Conservation (phyloP, 1,140 invertebrate species). For the Zophobas atratus region DNA sequence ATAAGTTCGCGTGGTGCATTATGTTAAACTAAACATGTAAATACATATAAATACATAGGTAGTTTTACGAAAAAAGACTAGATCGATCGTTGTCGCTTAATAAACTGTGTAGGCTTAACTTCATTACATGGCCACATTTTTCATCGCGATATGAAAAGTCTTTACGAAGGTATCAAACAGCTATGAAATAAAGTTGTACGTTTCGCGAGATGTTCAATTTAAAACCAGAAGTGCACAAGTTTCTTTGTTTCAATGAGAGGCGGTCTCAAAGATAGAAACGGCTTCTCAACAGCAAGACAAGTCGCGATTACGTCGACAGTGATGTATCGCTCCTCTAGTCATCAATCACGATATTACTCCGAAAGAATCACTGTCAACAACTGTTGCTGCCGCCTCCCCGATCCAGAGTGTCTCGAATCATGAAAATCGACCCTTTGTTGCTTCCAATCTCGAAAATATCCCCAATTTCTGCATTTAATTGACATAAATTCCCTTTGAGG, state of each 20-base stretch:
- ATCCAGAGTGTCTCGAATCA: conserved; percentile 13
- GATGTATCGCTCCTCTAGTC: conserved; percentile 46
- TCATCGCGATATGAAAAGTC: neutral
- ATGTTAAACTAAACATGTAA: too few relatives aligned
- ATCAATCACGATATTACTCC: conserved; percentile 51
- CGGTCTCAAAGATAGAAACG: conserved; percentile 32
- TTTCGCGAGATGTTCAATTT: too few relatives aligned
- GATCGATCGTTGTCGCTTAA: too few relatives aligned
- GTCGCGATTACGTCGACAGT: conserved; percentile 47
- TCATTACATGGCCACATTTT: neutral
- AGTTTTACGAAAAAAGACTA: too few relatives aligned
- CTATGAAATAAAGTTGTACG: neutral
- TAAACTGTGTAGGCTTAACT: too few relatives aligned
- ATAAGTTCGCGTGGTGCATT: too few relatives aligned
- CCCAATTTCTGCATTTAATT: conserved; percentile 38
- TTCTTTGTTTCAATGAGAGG: conserved; percentile 29
- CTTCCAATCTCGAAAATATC: neutral
- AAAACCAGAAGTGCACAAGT: conserved; percentile 2
- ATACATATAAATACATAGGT: too few relatives aligned
- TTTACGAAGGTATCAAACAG: conserved; percentile 16
- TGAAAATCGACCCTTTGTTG: conserved; percentile 15
- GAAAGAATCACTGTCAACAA: conserved; percentile 51
- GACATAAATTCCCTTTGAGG: conserved; percentile 28
- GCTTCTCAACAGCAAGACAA: conserved; percentile 39
- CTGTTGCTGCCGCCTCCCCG: conserved; percentile 41